Evolutionary conservation across 1,140 invertebrate species (phyloP), one percentile per base, ranked within the genome.

Genomic region (Penaeus indicus): DNA sequence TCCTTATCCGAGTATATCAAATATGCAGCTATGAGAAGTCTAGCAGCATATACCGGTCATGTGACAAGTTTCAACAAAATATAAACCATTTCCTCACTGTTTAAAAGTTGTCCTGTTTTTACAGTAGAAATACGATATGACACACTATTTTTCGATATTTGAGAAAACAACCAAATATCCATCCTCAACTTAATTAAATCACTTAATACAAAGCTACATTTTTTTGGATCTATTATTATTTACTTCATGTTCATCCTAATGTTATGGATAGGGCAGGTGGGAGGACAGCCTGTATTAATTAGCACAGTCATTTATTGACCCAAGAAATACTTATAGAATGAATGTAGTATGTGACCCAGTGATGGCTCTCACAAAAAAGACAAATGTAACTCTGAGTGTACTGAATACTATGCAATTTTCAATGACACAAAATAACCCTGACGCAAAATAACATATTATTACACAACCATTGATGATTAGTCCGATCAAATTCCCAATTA

Each of bases 241-340:
- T 32, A 10, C 8, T 69, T 85, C 27, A 25, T 42, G 25, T 77
- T 85, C 47, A 85, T 47, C 38, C 63, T 78, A 64, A 21, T 54
- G 60, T 78, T 63, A 25, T 86, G 84, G 72, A 77, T 86, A 60
- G 75, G 84, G 72, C 64, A 75, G 84, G 84, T 85, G 79, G 60
- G 85, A 86, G 85, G 85, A 86, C 77, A 86, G 72, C 77, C 85
- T 67, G 85, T 67, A 78, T 10, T 72, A 60, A n/a, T 80, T 86
- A 86, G 80, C 85, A 86, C 85, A 86, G 85, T 86, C 85, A 80
- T 86, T 86, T 79, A 86, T 79, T 86, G 84, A 86, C 60, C 84
- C 78, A 79, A 13, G 38, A 25, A 25, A 79, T 25, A 80, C 63
- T 62, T 81, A 54, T 38, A 25, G 69, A 47, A 47, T 47, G 42